Evolutionary conservation across 2,888 invertebrate genomes (phyloP).

Genomic region (Atherix ibis): DNA sequence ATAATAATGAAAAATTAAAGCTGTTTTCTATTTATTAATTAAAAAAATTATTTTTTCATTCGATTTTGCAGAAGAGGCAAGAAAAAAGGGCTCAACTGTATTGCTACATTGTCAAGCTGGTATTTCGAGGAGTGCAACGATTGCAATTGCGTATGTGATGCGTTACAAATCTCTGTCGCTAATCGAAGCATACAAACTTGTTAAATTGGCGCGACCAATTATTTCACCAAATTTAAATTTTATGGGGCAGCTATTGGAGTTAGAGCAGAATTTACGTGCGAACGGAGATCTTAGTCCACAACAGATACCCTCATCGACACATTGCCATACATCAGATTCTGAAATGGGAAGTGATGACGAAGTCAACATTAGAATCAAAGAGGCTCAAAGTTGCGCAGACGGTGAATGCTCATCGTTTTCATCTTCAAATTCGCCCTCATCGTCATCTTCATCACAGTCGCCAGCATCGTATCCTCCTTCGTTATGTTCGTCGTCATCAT

Average conservation of each 20-base stretch:
- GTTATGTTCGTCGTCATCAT: neutral
- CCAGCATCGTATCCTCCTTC: slow-evolving; percentile 6
- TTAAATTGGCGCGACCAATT: slow-evolving; percentile 70
- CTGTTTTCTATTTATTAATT: slow-evolving; percentile 10
- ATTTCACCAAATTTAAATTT: slow-evolving; percentile 93
- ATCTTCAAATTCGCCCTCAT: slow-evolving; percentile 8
- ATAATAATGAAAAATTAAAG: neutral
- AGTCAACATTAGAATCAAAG: slow-evolving; percentile 10
- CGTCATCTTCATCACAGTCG: slow-evolving; percentile 10
- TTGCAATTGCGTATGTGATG: slow-evolving; percentile 92
- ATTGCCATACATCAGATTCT: slow-evolving; percentile 12
- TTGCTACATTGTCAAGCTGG: slow-evolving; percentile 93
- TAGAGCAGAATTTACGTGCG: slow-evolving; percentile 51
- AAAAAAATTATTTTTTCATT: too few species aligned
- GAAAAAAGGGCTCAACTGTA: slow-evolving; percentile 38
- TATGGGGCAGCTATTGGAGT: slow-evolving; percentile 75
- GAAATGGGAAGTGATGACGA: slow-evolving; percentile 17
- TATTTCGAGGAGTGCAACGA: slow-evolving; percentile 83
- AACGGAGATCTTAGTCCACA: slow-evolving; percentile 24
- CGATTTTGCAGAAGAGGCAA: slow-evolving; percentile 32
- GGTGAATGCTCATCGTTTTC: slow-evolving; percentile 10
- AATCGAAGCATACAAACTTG: slow-evolving; percentile 75
- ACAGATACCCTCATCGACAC: slow-evolving; percentile 2
- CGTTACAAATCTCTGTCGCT: slow-evolving; percentile 66
- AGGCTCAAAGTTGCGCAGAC: slow-evolving; percentile 6